Evolutionary conservation across 2,888 invertebrate genomes (phyloP).

Genomic region (Caenorhabditis sp.): DNA sequence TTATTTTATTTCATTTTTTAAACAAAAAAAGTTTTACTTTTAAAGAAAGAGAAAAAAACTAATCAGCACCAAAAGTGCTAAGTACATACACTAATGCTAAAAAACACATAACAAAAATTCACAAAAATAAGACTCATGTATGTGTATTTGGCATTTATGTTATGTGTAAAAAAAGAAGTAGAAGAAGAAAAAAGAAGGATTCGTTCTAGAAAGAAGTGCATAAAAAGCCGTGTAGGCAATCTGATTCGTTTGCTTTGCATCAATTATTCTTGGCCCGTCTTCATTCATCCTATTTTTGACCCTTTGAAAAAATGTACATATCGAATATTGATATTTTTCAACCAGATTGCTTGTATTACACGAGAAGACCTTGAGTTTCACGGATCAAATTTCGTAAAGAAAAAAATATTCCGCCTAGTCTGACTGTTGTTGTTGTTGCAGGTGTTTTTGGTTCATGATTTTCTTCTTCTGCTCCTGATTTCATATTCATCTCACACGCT

Average conservation of each 20-base stretch:
- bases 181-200: neutral
- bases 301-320: neutral
- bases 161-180: neutral
- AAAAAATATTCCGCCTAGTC: neutral
- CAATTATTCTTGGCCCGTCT: slow-evolving; percentile 36
- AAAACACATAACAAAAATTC: no score
- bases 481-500: slow-evolving; percentile 2
- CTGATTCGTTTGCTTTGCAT: slow-evolving; percentile 47
- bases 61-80: no score
- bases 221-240: slow-evolving; percentile 35
- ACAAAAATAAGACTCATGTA: neutral
- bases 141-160: neutral
- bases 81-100: no score
- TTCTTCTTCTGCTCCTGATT: neutral
- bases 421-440: neutral
- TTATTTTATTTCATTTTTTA: neutral
- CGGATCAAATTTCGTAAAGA: neutral
- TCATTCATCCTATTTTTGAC: neutral
- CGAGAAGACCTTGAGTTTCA: slow-evolving; percentile 1
- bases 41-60: no score
- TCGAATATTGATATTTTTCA: neutral
- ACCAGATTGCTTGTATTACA: neutral
- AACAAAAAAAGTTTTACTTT: no score
- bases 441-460: neutral
- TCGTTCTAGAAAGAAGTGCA: slow-evolving; percentile 21